These are phyloP conservation scores for Lasioglossum marginatum DNA, from an alignment of 2,888 invertebrate genomes.

Conservation along the genomic window DNA sequence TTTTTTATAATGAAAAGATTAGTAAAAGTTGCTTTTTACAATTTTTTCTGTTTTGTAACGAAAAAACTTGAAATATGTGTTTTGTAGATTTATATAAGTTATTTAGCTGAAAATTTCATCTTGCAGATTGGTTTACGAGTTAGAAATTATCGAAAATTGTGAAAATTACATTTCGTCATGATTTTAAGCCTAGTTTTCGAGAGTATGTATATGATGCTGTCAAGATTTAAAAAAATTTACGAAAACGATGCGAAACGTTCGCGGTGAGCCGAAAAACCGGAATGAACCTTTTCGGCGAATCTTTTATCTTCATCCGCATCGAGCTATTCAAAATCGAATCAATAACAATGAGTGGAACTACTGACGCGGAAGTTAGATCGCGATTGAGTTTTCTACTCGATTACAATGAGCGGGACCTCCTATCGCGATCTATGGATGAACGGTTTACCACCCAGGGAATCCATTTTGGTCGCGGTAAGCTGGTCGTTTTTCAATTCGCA, in stretches of 20 bases:
- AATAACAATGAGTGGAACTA: conserved; percentile 73
- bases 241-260: neutral
- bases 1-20: too few relatives aligned
- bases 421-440: conserved; percentile 70
- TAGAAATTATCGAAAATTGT: too few relatives aligned
- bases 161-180: too few relatives aligned
- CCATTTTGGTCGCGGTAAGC: conserved; percentile 35
- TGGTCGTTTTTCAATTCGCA: conserved; percentile 4
- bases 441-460: conserved; percentile 67
- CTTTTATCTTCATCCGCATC: conserved; percentile 55
- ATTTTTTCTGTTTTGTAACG: too few relatives aligned
- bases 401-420: conserved; percentile 73
- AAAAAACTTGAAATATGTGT: too few relatives aligned
- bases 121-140: too few relatives aligned
- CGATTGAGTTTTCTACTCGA: conserved; percentile 76
- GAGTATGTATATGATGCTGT: too few relatives aligned
- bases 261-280: conserved; percentile 22
- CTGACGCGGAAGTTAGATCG: conserved; percentile 73
- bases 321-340: conserved; percentile 69
- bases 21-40: too few relatives aligned
- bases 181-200: neutral
- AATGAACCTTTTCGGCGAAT: conserved; percentile 45
- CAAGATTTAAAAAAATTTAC: neutral
- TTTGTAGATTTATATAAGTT: too few relatives aligned
- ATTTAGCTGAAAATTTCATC: too few relatives aligned